A percentile compares a stretch with the other conserved stretches of the same genome.
These are phyloP conservation scores for Torymus texanus DNA, from an alignment of 2,888 invertebrate genomes.

Conservation along the genomic window DNA sequence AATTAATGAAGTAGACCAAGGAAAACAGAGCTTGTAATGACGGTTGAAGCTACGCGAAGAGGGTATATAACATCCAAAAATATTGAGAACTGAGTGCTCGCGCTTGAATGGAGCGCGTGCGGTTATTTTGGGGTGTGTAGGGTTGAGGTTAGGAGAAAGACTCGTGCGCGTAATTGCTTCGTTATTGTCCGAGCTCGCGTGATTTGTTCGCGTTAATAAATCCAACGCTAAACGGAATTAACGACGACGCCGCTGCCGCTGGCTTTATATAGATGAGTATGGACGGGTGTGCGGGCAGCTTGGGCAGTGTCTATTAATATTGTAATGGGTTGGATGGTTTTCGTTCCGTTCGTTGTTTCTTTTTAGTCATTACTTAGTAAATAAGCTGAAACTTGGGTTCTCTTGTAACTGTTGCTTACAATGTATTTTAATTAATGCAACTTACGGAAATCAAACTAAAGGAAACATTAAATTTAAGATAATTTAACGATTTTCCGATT, in stretches of 20 bases:
- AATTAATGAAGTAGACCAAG: slow-evolving; percentile 9
- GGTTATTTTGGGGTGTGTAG: slow-evolving; percentile 25
- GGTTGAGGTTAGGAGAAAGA: slow-evolving; percentile 4
- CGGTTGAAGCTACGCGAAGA: too few relatives aligned
- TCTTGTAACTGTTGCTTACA: too few relatives aligned
- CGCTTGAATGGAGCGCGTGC: too few relatives aligned
- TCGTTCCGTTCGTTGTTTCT: too few relatives aligned
- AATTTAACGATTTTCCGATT: too few relatives aligned
- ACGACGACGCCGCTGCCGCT: background rate
- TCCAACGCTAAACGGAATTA: slow-evolving; percentile 36
- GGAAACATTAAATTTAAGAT: too few relatives aligned
- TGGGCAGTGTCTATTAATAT: slow-evolving; percentile 26
- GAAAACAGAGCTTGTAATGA: background rate
- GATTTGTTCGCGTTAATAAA: slow-evolving; percentile 46
- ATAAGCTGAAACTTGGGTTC: too few relatives aligned
- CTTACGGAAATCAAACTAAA: too few relatives aligned
- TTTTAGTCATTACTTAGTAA: too few relatives aligned
- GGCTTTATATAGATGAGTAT: slow-evolving; percentile 22
- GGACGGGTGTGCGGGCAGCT: background rate
- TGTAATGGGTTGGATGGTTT: background rate
- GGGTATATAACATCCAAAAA: slow-evolving; percentile 16
- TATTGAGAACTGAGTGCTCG: background rate
- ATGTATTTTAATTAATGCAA: too few relatives aligned
- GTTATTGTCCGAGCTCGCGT: slow-evolving; percentile 15
- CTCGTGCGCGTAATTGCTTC: slow-evolving; percentile 29